A percentile compares a stretch with the other conserved stretches of the same genome.
Evolutionary conservation across 2,113 vertebrate species (phyloP).

Genomic region (Delphinapterus leucas): DNA sequence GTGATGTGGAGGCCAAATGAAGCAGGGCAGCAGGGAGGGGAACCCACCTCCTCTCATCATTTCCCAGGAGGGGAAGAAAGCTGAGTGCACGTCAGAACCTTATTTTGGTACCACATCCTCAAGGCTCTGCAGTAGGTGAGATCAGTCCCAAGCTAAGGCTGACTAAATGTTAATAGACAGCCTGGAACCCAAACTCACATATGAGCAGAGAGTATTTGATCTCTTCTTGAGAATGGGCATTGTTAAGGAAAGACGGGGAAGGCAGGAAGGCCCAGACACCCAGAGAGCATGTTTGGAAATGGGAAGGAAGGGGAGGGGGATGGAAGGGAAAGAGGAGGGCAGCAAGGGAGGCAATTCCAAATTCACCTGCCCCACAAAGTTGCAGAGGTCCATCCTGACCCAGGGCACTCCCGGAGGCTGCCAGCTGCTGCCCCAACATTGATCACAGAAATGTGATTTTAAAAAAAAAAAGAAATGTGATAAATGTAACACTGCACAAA

Average conservation of each 20-base stretch:
- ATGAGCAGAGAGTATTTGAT: not conserved
- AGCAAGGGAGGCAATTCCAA: not conserved
- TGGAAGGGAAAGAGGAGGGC: not conserved
- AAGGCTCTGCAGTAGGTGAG: not conserved
- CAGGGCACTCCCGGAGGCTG: not conserved
- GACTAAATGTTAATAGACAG: not conserved
- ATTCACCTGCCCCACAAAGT: not conserved
- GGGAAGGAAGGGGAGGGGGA: not conserved
- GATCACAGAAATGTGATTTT: too few species aligned
- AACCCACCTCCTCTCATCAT: not conserved
- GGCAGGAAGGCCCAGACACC: not conserved
- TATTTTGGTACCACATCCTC: not conserved
- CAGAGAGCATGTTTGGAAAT: not conserved
- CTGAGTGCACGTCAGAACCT: not conserved
- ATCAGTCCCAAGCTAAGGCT: not conserved
- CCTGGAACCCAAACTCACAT: not conserved
- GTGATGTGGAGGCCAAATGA: not conserved
- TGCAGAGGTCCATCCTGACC: not conserved
- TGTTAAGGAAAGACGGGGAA: not conserved
- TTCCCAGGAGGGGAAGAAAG: not conserved
- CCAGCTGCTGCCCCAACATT: not conserved
- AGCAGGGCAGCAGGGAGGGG: not conserved
- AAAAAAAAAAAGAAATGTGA: not conserved
- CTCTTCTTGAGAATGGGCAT: not conserved
- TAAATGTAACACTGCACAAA: not conserved